These are phyloP conservation scores for Ellobius talpinus DNA, from an alignment of 2,113 vertebrate genomes.

Conservation along the genomic window DNA sequence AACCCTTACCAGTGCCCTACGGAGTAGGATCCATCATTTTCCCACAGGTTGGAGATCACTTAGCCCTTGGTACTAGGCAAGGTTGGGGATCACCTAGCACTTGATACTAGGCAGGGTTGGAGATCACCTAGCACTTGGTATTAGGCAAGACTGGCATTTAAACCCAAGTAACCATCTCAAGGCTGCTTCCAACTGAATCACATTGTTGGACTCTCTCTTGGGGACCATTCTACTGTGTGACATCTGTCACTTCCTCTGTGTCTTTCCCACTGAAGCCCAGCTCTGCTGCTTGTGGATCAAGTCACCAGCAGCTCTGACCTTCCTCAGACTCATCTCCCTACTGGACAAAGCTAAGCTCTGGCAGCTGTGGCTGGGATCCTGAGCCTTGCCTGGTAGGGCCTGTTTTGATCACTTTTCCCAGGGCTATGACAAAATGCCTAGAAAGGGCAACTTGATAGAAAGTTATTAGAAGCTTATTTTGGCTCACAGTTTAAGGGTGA, in stretches of 20 bases:
- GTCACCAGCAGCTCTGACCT: neutral
- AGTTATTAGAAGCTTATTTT: neutral
- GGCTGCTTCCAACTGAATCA: neutral
- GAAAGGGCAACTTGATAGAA: neutral
- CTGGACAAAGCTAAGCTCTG: neutral
- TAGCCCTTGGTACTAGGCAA: fast-evolving
- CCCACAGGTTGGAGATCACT: neutral
- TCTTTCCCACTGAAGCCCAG: neutral
- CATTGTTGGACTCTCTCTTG: neutral
- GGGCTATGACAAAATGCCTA: neutral
- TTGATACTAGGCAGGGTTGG: too few relatives aligned
- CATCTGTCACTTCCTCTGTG: neutral
- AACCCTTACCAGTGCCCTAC: neutral
- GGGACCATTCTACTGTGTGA: too few relatives aligned
- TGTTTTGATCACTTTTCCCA: neutral
- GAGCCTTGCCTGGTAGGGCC: fast-evolving
- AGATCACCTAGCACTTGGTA: too few relatives aligned
- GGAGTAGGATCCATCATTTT: neutral
- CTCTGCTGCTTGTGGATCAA: neutral
- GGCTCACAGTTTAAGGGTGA: neutral
- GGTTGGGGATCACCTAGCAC: too few relatives aligned
- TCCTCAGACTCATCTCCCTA: neutral
- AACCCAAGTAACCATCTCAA: neutral
- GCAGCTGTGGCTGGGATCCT: neutral
- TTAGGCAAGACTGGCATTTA: neutral